phyloP scores from a whole-genome alignment of 2,797 vertebrate species.

The Sebastes minor region DNA sequence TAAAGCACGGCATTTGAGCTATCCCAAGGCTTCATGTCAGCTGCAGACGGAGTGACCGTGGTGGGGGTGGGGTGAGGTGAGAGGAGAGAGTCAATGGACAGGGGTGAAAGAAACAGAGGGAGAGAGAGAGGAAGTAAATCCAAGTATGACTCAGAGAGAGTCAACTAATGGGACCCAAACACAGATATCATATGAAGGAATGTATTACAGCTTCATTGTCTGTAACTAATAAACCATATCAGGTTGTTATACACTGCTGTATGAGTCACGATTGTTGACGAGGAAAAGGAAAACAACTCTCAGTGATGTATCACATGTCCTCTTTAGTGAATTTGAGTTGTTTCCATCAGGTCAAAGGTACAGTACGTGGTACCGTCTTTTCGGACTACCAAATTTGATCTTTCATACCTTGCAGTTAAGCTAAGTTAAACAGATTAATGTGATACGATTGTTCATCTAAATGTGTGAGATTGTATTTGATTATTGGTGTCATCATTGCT shows the following conservation, averaged over 20 bases:
- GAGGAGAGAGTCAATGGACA: not conserved
- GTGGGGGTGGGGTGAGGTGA: not conserved
- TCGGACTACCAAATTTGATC: not conserved
- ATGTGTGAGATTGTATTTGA: not conserved
- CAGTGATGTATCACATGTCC: not conserved
- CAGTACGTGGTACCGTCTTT: not conserved
- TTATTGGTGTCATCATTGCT: not conserved
- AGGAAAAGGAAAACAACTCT: not conserved
- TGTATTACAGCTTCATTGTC: not conserved
- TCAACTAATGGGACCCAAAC: not conserved
- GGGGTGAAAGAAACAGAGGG: not conserved
- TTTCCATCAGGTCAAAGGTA: not conserved
- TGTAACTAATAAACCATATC: not conserved
- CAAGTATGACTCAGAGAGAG: not conserved
- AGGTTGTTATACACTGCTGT: not conserved
- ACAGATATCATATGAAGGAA: not conserved
- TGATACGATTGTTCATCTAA: not conserved
- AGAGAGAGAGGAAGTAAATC: not conserved
- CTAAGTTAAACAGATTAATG: not conserved
- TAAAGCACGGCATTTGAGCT: slow-evolving; percentile 47
- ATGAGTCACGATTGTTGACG: not conserved
- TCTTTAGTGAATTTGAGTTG: not conserved
- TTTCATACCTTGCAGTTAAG: not conserved
- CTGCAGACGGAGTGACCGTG: slow-evolving; percentile 21
- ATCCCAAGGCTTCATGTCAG: slow-evolving; percentile 62